Percentiles rank a stretch among this genome's conserved stretches.
These are phyloP conservation scores for Arbacia lixula DNA, from an alignment of 53 echinoderm and acorn worm genomes.

Conservation along the genomic window DNA sequence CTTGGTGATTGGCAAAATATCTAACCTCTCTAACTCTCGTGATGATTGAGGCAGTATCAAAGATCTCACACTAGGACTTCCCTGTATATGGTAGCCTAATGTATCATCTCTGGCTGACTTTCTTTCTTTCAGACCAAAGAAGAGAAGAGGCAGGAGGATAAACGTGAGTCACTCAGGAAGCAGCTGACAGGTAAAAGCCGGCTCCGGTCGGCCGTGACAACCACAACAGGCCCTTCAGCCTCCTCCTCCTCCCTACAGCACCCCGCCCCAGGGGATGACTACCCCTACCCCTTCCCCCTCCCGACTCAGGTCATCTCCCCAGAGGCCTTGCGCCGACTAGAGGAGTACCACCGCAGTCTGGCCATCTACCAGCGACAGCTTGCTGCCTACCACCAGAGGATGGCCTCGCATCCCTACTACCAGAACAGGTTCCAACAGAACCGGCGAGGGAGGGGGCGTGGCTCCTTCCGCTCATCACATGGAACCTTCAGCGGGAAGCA, in stretches of 20 bases:
- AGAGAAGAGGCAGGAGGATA: slow-evolving; percentile 79
- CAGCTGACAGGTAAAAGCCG: slow-evolving; percentile 67
- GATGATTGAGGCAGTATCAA: too few species aligned
- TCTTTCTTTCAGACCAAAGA: slow-evolving; percentile 62
- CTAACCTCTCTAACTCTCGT: too few species aligned
- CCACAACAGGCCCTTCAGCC: too few species aligned
- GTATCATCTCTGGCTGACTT: not conserved
- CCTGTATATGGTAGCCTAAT: too few species aligned
- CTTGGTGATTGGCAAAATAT: too few species aligned
- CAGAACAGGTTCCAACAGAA: slow-evolving; percentile 18
- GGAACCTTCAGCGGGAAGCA: slow-evolving; percentile 36
- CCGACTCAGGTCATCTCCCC: slow-evolving; percentile 34
- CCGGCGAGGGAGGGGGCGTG: not conserved
- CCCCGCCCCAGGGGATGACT: not conserved
- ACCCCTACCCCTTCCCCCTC: slow-evolving; percentile 6
- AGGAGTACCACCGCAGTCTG: slow-evolving; percentile 48
- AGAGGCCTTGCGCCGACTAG: slow-evolving; percentile 35
- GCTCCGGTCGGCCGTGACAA: slow-evolving; percentile 74
- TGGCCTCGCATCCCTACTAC: slow-evolving; percentile 28
- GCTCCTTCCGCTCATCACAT: slow-evolving; percentile 17
- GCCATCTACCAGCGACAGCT: slow-evolving; percentile 51
- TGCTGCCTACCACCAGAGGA: slow-evolving; percentile 39
- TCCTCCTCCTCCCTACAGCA: slow-evolving; percentile 8
- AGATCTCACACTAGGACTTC: too few species aligned
- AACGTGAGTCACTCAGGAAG: slow-evolving; percentile 66